Base-by-base conservation (phyloP, 1,140 invertebrate genomes). In the Grapholita molesta region DNA sequence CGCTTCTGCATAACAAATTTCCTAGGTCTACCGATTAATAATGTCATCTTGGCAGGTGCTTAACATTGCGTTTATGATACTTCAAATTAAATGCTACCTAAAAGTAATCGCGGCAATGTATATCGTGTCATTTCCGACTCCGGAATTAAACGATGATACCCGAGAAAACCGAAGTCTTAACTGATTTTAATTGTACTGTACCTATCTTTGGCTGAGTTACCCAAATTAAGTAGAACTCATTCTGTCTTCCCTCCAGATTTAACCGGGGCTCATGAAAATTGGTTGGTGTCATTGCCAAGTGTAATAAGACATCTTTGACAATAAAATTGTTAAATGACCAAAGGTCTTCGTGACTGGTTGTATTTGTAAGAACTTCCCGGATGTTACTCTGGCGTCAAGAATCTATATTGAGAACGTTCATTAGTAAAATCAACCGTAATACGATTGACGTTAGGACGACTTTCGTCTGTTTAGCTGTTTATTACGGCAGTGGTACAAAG, bases 341-440 rank as follows among this genome's bases (percentile, higher is more conserved):
- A 15, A 12, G 55, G 15, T 8, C 55, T 61, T n/a, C 3, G 1
- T 15, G 1, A 35, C 66, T 67, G 76, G 83, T 86, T 68, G 78
- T 88, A 86, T 86, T 87, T 86, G 82, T 83, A 74, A 79, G 82
- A 70, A 83, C 87, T 88, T 90, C 86, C 88, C 88, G 88, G 86
- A 90, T 88, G 86, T 87, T 69, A 55, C 71, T 80, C 74, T 88
- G 84, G 87, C 88, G 86, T 90, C 86, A 85, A 53, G 42, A 77
- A 88, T 89, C 88, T 87, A 79, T 74, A 71, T 76, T 79, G 64
- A 78, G 83, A 87, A 18, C 15, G 84, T 84, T 85, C 75, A n/a
- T 1, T 61, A 30, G 25, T 6, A 23, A 30, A 61, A 3, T 21
- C 55, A 7, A 32, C 55, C 25, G 24, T 61, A n/a, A 30, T 61